Base-by-base conservation (phyloP, 2,888 invertebrate species). In the Scaptomyza caliginosa region DNA sequence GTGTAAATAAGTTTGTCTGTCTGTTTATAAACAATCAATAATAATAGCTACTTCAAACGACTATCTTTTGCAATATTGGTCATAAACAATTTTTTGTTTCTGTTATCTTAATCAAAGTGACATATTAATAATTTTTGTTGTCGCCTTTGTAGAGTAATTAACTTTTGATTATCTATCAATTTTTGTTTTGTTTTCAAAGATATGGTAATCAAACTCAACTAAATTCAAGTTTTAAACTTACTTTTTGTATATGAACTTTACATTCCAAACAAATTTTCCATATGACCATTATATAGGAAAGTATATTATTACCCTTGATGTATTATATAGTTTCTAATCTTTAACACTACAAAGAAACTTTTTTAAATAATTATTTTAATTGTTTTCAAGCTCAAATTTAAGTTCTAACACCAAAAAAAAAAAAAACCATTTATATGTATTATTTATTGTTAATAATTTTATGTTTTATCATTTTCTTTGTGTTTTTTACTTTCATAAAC, bases 401-500 rank as follows among this genome's bases (percentile, higher is more conserved):
- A 4, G 4, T 39, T 34, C 8, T 45, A 36, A 19, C 7, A 10
- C 28, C 39, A n/a, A 36, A 34, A 30, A 40, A 24, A 17, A n/a
- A n/a, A n/a, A n/a, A n/a, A n/a, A n/a, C n/a, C n/a, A n/a, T n/a
- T 11, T 2, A 13, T 7, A 32, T 23, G 2, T 42, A 19, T 43
- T 42, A 38, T 57, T 50, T 38, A 46, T 57, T 76, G 39, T 70
- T 78, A 74, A 77, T 84, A 77, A 68, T 67, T 74, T 68, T 36
- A 16, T 67, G 59, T 69, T 66, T 17, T 32, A 56, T 10, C 34
- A 46, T 77, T 60, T 74, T 65, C 55, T 57, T 64, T 81, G 59
- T 75, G 67, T 74, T 34, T 71, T 77, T 77, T 86, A 74, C 68
- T 83, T 84, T 75, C 80, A 86, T 83, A 82, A 79, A 17, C 49